These are phyloP conservation scores for Coracopsis vasa DNA, from an alignment of 2,113 vertebrate genomes.

Conservation along the genomic window DNA sequence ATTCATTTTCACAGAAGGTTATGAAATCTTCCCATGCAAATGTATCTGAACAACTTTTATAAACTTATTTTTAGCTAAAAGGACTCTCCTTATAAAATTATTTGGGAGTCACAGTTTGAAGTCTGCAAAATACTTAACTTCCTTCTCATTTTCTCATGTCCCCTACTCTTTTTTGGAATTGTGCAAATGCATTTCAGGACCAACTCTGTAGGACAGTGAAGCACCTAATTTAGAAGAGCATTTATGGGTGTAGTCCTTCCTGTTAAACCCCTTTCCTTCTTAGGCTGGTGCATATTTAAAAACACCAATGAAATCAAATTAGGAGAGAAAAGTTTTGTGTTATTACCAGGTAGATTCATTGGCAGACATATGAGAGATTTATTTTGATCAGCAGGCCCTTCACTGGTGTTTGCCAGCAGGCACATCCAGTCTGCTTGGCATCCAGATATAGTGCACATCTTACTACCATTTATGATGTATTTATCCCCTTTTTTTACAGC, in stretches of 20 bases:
- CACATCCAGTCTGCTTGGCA: constrained; percentile 85
- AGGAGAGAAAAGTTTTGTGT: background rate
- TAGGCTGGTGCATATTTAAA: background rate
- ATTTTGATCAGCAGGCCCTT: constrained; percentile 77
- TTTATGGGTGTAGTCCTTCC: background rate
- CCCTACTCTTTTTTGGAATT: background rate
- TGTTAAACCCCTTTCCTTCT: background rate
- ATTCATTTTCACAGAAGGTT: background rate
- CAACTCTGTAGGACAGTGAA: background rate
- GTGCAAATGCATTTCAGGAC: background rate
- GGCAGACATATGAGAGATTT: constrained; percentile 86
- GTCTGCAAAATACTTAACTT: background rate
- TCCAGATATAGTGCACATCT: constrained; percentile 83
- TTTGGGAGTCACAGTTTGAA: background rate
- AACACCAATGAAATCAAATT: background rate
- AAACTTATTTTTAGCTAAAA: background rate
- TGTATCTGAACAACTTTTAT: background rate
- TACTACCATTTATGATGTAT: constrained; percentile 81
- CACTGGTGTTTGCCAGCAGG: constrained; percentile 79
- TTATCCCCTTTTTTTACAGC: constrained; percentile 80
- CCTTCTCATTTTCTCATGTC: background rate
- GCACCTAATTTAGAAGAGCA: background rate
- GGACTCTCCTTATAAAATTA: background rate
- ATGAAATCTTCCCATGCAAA: background rate
- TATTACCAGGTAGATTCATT: constrained; percentile 80